Base-by-base conservation (phyloP, 2,113 vertebrate genomes). In the Pavo muticus region DNA sequence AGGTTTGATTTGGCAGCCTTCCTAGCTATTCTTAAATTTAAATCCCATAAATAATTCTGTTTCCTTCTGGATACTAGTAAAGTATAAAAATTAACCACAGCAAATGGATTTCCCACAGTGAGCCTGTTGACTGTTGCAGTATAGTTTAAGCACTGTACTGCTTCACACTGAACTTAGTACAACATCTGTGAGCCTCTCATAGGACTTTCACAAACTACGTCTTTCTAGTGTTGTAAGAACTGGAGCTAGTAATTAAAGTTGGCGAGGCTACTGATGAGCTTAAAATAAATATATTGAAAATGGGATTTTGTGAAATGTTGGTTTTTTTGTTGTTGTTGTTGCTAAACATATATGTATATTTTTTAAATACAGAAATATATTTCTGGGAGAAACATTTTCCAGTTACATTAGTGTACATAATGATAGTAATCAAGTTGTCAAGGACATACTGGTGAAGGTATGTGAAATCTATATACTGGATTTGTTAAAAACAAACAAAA, bases 351-450 rank as follows among this genome's bases (percentile, higher is more conserved):
- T 0, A 25, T 64, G 17, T 63, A 67, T 39, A 61, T 42, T 72
- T 70, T 72, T 59, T 60, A 25, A 94, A 95, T 96, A 91, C 97
- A 99, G 99, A 84, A 99, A 99, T 92, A 99, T 99, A 96, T 99
- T 99, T 97, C 98, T 99, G 23, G 99, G 99, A 19, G 99, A 99
- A 96, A 99, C 99, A 0, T 99, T 99, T 98, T 99, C 99, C 95
- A 99, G 99, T 97, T 99, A 99, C 80, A 99, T 99, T 92, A 99
- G 99, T 6, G 99, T 99, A 76, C 99, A 99, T 95, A 99, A 99
- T 87, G 99, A 99, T 97, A 99, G 99, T 96, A 98, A 23, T 94
- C 99, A 99, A 96, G 96, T 99, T 56, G 99, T 99, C 60, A 99
- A 99, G 96, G 99, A 99, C 83, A 99, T 99, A 95, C 97, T 99